Evolutionary conservation across 2,113 vertebrate genomes (phyloP).

Genomic region (Crocuta crocuta): DNA sequence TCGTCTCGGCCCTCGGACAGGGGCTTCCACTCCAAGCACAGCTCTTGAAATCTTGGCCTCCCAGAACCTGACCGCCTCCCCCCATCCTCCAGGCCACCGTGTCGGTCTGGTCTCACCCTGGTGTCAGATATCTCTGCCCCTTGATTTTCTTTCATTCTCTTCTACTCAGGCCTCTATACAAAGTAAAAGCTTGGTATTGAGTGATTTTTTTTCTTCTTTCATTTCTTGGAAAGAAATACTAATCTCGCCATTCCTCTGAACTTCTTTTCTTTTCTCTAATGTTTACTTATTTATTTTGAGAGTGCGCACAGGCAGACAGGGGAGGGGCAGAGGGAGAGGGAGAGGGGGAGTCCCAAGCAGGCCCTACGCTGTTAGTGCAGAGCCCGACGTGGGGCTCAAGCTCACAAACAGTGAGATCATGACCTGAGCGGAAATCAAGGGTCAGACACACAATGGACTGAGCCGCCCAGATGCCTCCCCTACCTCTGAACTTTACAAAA

Average conservation of each 20-base stretch:
- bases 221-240: neutral
- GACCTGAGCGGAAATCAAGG: no score
- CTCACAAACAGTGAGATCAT: no score
- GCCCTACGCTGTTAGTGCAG: no score
- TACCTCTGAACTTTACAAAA: neutral
- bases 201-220: neutral
- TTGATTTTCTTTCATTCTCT: neutral
- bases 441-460: no score
- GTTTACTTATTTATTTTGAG: no score
- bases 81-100: no score
- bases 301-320: no score
- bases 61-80: neutral
- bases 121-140: rapidly evolving
- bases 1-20: neutral
- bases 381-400: no score
- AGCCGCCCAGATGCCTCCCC: no score
- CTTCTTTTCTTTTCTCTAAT: neutral
- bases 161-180: neutral
- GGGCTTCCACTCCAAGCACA: rapidly evolving
- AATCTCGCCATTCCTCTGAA: neutral
- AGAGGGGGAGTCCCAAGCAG: no score
- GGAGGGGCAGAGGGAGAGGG: no score
- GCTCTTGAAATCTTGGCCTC: rapidly evolving
- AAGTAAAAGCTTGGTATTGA: neutral
- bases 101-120: neutral